These are phyloP conservation scores for Aphelinus atriplicis DNA, from an alignment of 1,140 invertebrate species.

Conservation along the genomic window DNA sequence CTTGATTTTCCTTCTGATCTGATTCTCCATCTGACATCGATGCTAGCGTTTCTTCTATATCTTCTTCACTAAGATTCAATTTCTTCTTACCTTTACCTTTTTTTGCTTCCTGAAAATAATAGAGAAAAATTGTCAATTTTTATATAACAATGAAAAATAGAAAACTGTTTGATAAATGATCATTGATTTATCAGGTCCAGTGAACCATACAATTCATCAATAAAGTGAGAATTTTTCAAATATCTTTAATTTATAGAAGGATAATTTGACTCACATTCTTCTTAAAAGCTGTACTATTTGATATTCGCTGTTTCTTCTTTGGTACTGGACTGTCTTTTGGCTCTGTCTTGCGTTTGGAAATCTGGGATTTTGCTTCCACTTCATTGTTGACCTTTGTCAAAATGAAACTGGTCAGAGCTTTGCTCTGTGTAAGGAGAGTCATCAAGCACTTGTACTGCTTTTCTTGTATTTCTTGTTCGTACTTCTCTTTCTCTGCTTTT, in stretches of 20 bases:
- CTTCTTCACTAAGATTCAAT: constrained; percentile 45
- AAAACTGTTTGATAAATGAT: too few relatives aligned
- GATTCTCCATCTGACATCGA: constrained; percentile 37
- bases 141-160: too few relatives aligned
- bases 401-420: constrained; percentile 62
- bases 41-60: constrained; percentile 45
- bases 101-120: neutral
- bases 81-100: constrained; percentile 36
- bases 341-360: neutral
- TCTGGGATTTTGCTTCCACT: neutral
- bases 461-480: constrained; percentile 47
- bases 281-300: too few relatives aligned
- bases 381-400: constrained; percentile 52
- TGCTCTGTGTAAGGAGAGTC: constrained; percentile 60
- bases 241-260: too few relatives aligned
- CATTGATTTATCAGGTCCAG: too few relatives aligned
- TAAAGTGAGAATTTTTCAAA: too few relatives aligned
- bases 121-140: too few relatives aligned
- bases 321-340: neutral
- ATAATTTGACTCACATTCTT: too few relatives aligned
- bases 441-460: constrained; percentile 56
- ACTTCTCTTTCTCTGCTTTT: constrained; percentile 41
- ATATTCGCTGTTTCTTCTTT: too few relatives aligned
- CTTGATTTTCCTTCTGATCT: constrained; percentile 20
- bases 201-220: too few relatives aligned